Base-by-base conservation (phyloP, 2,888 invertebrate species). In the Thera britannica region DNA sequence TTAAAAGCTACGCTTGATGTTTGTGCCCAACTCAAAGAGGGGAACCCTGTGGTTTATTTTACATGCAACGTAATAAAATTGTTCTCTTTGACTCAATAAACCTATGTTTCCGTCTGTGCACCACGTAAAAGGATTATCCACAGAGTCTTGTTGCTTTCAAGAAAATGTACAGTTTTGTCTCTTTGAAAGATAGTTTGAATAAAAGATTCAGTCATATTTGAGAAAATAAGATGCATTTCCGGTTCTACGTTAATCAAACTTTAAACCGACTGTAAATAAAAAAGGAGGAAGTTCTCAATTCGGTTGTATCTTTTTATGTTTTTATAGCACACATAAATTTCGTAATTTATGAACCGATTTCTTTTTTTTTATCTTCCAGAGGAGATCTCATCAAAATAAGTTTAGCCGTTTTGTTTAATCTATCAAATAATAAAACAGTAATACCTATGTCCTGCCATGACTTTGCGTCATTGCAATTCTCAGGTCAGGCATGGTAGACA, bases 51-150 rank as follows among this genome's bases (percentile, higher is more conserved):
- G 65, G 74, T 80, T 72, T 77, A 79, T 79, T 82, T 84, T 72
- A 73, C 72, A 72, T 71, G 36, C 72, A 72, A 72, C 77, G 73
- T 71, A 80, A 79, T 81, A 82, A 76, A 79, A 76, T 75, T 62
- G 75, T 68, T 67, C 72, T 63, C 77, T 81, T 79, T 81, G 77
- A 79, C 72, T 72, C 72, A 72, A 78, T 79, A 79, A 59, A 34
- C 61, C 54, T 58, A 67, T 65, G 67, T 62, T 68, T 71, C 76
- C 67, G 52, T 60, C 65, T 68, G 71, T 68, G 63, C 62, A 68
- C 58, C 38, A 58, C 66, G 62, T 71, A 65, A 72, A 73, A 62
- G 72, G 72, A 76, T 77, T 65, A 65, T 38, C 44, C 64, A 5
- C 11, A 2, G 44, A 8, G 35, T 62, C 46, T 56, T 44, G 38